A percentile compares a stretch with the other conserved stretches of the same genome.
Conservation (phyloP, 2,113 vertebrate genomes). For the Leucoraja erinaceus region DNA sequence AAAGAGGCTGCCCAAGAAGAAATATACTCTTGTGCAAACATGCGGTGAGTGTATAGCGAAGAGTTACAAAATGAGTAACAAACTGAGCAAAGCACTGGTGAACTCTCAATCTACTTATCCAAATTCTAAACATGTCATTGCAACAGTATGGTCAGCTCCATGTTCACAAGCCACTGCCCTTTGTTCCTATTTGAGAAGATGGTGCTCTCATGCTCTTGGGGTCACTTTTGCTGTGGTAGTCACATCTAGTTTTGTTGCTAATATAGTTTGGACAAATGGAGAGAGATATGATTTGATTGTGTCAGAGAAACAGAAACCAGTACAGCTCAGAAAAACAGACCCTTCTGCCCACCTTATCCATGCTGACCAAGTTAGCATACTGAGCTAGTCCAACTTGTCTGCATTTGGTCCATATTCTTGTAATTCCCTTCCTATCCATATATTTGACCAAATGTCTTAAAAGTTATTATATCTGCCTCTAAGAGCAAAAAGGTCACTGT, state of each 20-base stretch:
- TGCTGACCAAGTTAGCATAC: too few relatives aligned
- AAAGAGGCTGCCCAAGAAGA: too few relatives aligned
- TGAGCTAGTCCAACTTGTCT: too few relatives aligned
- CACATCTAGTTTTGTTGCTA: neutral
- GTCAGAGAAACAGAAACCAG: too few relatives aligned
- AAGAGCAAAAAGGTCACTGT: too few relatives aligned
- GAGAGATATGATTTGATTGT: neutral
- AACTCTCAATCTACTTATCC: neutral
- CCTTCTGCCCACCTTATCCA: too few relatives aligned
- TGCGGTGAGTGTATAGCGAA: neutral
- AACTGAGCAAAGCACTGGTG: neutral
- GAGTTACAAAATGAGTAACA: neutral
- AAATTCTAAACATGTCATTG: neutral
- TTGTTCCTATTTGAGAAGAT: neutral
- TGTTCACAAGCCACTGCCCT: neutral
- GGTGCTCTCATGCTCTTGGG: too few relatives aligned
- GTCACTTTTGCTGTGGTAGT: neutral
- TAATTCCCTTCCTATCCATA: too few relatives aligned
- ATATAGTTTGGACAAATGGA: neutral
- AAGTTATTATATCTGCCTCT: too few relatives aligned
- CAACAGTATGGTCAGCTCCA: neutral
- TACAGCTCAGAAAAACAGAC: too few relatives aligned
- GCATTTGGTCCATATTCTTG: too few relatives aligned
- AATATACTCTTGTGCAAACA: neutral
- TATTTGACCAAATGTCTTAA: too few relatives aligned